Evolutionary conservation across 2,888 invertebrate species (phyloP), one percentile per base, ranked within the genome.

Genomic region (Lottia gigantea): DNA sequence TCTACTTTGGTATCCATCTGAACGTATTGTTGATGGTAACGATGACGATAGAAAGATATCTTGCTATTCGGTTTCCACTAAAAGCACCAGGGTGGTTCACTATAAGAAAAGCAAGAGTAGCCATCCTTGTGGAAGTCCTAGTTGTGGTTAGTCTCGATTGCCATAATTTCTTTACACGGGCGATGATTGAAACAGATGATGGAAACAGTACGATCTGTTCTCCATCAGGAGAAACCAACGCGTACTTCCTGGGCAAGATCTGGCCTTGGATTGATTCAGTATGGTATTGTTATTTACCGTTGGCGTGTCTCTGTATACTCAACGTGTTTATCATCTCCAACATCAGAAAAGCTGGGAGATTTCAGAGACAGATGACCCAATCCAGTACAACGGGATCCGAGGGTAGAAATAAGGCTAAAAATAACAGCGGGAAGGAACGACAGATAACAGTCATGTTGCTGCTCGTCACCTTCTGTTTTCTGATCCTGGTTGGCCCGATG

Each of bases 11-110:
- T 23, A 71, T 71, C 23, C 74, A 74, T 64, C 66, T 67, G 47
- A 66, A 67, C 66, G 74, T 74, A 16, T 31, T 67, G 16, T 31
- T 71, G 7, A 68, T 75, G 69, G 62, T 68, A 15, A 66, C 67
- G 25, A 72, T 75, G 71, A 75, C 75, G 1, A 45, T 68, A 4
- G 75, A 75, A 65, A 68, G 73, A n/a, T 75, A 70, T 45, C 47
- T 75, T 12, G 71, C 70, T 26, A 67, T 75, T 61, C 55, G 46
- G 26, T 71, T 66, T 55, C 75, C 75, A 1, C 63, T 73, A 8
- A 23, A 71, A 47, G 70, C 72, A 1, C 12, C 61, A 23, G 62
- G 55, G 23, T 70, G 72, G 71, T 65, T 67, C 31, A 45, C 68
- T 8, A 6, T 64, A 11, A 49, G 26, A 19, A 31, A 46, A 31